These are phyloP conservation scores for Endomychus coccineus DNA, from an alignment of 2,888 invertebrate genomes.

Conservation along the genomic window DNA sequence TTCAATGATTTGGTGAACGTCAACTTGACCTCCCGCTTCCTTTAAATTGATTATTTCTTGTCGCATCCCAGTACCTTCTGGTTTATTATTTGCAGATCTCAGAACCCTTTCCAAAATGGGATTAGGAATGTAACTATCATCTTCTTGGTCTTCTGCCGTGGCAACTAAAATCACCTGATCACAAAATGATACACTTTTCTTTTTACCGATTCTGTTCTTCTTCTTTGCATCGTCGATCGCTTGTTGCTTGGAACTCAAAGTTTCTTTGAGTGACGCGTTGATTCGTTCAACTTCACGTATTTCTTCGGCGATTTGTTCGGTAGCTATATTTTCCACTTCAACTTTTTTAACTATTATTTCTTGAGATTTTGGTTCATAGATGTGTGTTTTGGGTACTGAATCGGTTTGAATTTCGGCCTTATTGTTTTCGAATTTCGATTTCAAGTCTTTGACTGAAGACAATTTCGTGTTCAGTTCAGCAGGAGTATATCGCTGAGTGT, in stretches of 20 bases:
- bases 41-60: slow-evolving; percentile 48
- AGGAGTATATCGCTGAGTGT: slow-evolving; percentile 26
- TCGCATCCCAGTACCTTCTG: slow-evolving; percentile 51
- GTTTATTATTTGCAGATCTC: slow-evolving; percentile 71
- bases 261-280: slow-evolving; percentile 49
- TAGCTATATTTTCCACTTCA: slow-evolving; percentile 33
- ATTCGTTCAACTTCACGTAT: slow-evolving; percentile 51
- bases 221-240: slow-evolving; percentile 45
- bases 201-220: slow-evolving; percentile 59
- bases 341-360: slow-evolving; percentile 13
- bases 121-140: slow-evolving; percentile 84
- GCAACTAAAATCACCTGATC: slow-evolving; percentile 90
- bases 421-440: slow-evolving; percentile 66
- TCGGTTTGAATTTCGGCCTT: slow-evolving; percentile 39
- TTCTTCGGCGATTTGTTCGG: slow-evolving; percentile 51
- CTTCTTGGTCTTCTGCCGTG: slow-evolving; percentile 86
- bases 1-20: not conserved
- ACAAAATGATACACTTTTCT: slow-evolving; percentile 92
- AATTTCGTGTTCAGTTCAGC: slow-evolving; percentile 33
- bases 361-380: slow-evolving; percentile 9
- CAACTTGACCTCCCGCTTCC: slow-evolving; percentile 35
- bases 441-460: slow-evolving; percentile 66
- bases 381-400: slow-evolving; percentile 21
- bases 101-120: slow-evolving; percentile 82
- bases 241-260: slow-evolving; percentile 34